phyloP scores from a whole-genome alignment of 2,888 invertebrate genomes.

The Apoderus coryli region DNA sequence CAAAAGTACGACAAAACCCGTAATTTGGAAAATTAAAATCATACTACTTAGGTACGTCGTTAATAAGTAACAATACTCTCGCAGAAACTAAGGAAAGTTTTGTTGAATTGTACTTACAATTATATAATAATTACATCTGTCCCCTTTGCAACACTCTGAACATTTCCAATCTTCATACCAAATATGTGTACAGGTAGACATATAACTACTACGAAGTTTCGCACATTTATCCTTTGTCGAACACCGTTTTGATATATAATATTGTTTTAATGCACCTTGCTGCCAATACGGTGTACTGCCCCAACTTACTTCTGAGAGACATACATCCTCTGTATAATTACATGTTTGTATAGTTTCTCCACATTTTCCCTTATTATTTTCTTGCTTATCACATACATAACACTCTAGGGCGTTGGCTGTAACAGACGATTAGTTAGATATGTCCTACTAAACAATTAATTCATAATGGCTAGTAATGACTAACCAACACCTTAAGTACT shows the following conservation, averaged over 20 bases:
- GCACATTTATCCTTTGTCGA: conserved; percentile 69
- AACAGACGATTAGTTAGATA: too few species aligned
- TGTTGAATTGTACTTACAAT: conserved; percentile 90
- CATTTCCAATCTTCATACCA: conserved; percentile 97
- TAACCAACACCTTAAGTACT: too few species aligned
- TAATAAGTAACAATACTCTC: too few species aligned
- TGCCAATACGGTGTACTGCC: conserved; percentile 95
- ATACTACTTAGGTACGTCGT: too few species aligned
- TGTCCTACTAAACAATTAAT: too few species aligned
- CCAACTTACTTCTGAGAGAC: conserved; percentile 84
- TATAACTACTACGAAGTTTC: conserved; percentile 49
- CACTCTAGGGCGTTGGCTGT: conserved; percentile 68
- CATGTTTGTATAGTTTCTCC: conserved; percentile 83
- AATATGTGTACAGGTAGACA: conserved; percentile 73
- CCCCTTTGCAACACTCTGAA: conserved; percentile 90
- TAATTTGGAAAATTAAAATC: too few species aligned
- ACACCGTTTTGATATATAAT: conserved; percentile 84
- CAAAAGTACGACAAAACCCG: too few species aligned
- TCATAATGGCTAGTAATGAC: too few species aligned
- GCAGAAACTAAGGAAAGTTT: too few species aligned
- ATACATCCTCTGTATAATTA: conserved; percentile 72
- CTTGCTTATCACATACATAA: conserved; percentile 88
- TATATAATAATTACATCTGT: conserved; percentile 87
- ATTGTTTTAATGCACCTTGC: conserved; percentile 82
- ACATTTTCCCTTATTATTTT: conserved; percentile 85